phyloP scores from a whole-genome alignment of 53 echinoderm and acorn worm species.

The Antedon mediterranea region DNA sequence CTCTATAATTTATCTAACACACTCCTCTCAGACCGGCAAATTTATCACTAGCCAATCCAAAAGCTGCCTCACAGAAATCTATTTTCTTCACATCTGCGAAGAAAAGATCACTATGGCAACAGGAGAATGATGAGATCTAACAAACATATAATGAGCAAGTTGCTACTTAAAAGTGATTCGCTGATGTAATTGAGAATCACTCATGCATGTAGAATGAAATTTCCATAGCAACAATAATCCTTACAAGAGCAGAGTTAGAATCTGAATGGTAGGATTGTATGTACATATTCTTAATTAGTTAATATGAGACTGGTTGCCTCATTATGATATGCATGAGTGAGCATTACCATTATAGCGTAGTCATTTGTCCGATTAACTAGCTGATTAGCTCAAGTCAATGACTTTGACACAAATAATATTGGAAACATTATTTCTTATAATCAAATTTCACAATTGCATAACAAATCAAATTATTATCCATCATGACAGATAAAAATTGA shows the following conservation, averaged over 20 bases:
- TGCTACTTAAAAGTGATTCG: background rate
- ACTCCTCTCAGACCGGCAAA: background rate
- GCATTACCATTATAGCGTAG: background rate
- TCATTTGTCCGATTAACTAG: background rate
- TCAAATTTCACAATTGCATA: background rate
- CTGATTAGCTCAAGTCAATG: background rate
- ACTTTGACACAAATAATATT: background rate
- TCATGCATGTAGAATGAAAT: background rate
- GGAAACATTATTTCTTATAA: background rate
- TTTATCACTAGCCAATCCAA: background rate
- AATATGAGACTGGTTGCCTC: background rate
- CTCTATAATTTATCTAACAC: constrained; percentile 1
- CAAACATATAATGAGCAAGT: background rate
- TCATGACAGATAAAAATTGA: too few species aligned
- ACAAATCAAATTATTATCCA: background rate
- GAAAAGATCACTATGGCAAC: background rate
- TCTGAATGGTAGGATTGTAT: background rate
- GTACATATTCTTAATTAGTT: background rate
- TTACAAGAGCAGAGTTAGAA: background rate
- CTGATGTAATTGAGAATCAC: background rate
- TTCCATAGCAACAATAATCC: background rate
- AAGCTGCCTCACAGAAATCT: background rate
- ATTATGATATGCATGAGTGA: background rate
- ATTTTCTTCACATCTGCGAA: background rate
- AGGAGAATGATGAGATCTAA: background rate